Conservation (phyloP, 2,797 vertebrate genomes). For the Microcaecilia unicolor region DNA sequence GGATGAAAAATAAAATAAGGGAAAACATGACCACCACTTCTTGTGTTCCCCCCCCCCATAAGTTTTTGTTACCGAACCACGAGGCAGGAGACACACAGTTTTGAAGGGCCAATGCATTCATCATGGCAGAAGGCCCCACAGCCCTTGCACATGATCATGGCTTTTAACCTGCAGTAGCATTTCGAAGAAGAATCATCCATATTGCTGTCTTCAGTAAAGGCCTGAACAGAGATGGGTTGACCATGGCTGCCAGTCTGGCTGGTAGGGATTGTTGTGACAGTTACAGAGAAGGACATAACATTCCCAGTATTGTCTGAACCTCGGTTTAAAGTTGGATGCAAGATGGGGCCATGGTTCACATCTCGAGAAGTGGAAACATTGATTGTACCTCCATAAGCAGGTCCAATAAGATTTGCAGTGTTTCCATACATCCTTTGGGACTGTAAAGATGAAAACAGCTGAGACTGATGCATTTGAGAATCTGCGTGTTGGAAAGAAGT, state of each 20-base stretch:
- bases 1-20: background rate
- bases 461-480: conserved; percentile 44
- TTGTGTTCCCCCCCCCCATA: background rate
- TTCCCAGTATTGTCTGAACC: conserved; percentile 61
- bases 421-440: conserved; percentile 52
- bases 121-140: conserved; percentile 96
- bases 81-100: conserved; percentile 92
- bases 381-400: conserved; percentile 80
- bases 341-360: conserved; percentile 47
- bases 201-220: conserved; percentile 65
- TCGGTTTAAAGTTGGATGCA: conserved; percentile 40
- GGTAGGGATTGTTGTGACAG: conserved; percentile 89
- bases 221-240: conserved; percentile 68
- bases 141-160: conserved; percentile 98
- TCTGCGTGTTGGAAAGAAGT: conserved; percentile 2
- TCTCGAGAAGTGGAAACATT: conserved; percentile 79
- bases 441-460: conserved; percentile 40
- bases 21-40: background rate
- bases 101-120: conserved; percentile 94
- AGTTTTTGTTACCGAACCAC: conserved; percentile 75
- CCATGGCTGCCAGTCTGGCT: conserved; percentile 51
- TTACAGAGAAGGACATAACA: conserved; percentile 96
- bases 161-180: conserved; percentile 95
- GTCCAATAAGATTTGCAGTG: conserved; percentile 41
- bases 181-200: conserved; percentile 81